phyloP scores from a whole-genome alignment of 64 coral and sea anemone genomes.

The Anthopleura sola region DNA sequence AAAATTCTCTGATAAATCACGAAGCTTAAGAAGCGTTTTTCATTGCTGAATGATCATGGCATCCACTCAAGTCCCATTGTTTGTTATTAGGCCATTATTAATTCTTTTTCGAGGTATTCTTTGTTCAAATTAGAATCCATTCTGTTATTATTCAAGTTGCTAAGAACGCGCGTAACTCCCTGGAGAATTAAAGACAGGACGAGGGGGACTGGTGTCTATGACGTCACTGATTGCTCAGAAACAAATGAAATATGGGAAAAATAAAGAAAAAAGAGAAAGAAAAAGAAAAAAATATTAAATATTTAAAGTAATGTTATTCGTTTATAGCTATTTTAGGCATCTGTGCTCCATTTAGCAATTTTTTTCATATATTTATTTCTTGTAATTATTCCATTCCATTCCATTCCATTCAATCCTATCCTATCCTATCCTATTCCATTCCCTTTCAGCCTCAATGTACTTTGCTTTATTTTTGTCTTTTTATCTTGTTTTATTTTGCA shows the following conservation, averaged over 20 bases:
- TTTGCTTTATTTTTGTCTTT: no score
- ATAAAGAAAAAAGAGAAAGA: not conserved
- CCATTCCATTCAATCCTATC: no score
- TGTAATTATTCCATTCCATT: no score
- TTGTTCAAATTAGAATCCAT: not conserved
- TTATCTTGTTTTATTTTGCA: no score
- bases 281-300: not conserved
- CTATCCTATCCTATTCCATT: no score
- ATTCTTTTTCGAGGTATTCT: not conserved
- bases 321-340: no score
- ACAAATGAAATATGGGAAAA: no score
- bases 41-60: not conserved
- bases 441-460: no score
- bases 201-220: slow-evolving; percentile 1
- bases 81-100: not conserved
- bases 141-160: not conserved
- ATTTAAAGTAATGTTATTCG: no score
- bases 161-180: slow-evolving; percentile 8
- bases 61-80: not conserved
- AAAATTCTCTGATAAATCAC: not conserved
- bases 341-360: no score
- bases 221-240: slow-evolving; percentile 2
- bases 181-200: slow-evolving; percentile 1
- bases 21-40: not conserved
- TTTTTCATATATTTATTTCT: no score